Evolutionary conservation across 23 tunicate species (phyloP).

Genomic region (Botrylloides violaceus): DNA sequence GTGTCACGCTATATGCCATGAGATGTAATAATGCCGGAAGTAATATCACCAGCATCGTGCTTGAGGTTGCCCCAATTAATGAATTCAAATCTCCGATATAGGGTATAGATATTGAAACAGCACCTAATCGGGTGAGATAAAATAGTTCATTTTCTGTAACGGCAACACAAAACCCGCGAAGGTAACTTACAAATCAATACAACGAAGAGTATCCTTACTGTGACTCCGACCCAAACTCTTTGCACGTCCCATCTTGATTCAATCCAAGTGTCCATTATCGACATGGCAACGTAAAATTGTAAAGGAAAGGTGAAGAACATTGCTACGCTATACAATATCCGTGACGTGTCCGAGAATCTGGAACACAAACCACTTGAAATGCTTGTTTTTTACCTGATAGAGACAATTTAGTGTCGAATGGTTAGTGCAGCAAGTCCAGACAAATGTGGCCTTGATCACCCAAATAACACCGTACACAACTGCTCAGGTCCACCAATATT

Average conservation of each 20-base stretch:
- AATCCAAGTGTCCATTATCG: constrained; percentile 32
- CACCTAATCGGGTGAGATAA: background rate
- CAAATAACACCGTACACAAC: no score
- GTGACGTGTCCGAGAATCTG: constrained; percentile 32
- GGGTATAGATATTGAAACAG: background rate
- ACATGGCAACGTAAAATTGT: constrained; percentile 48
- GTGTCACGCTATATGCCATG: background rate
- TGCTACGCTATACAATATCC: constrained; percentile 27
- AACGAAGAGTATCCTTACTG: background rate
- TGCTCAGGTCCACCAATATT: no score
- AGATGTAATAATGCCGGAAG: background rate
- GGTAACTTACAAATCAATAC: background rate
- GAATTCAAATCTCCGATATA: background rate
- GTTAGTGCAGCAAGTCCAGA: no score
- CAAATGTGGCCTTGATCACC: no score
- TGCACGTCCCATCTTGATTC: background rate
- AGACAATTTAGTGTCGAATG: no score
- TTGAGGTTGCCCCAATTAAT: background rate
- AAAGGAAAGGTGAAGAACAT: constrained; percentile 32
- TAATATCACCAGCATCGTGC: background rate
- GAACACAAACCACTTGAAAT: no score
- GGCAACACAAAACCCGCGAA: background rate
- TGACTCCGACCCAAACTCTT: background rate
- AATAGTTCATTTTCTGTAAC: background rate
- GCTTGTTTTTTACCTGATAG: no score